These are phyloP conservation scores for Myzus persicae DNA, from an alignment of 1,140 invertebrate genomes.

Conservation along the genomic window DNA sequence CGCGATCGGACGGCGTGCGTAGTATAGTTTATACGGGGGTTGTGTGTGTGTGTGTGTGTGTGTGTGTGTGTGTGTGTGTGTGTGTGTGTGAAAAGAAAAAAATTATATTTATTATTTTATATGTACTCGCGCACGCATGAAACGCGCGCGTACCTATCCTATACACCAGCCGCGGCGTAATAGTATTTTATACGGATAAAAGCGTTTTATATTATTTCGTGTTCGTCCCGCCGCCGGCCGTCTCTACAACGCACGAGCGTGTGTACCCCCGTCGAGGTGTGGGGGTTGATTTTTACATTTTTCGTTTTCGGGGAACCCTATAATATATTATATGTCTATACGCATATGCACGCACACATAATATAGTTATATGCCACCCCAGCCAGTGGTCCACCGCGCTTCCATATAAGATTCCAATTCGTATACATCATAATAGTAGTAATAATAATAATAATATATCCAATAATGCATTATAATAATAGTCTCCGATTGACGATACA, in stretches of 20 bases:
- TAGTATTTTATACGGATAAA: conserved; percentile 15
- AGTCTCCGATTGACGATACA: background rate
- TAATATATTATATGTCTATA: background rate
- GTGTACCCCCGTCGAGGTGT: background rate
- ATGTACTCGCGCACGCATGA: background rate
- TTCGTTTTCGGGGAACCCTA: conserved; percentile 3
- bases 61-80: background rate
- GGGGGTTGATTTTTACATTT: background rate
- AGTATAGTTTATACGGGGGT: background rate
- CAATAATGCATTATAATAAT: background rate
- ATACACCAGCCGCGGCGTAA: background rate
- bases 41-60: background rate
- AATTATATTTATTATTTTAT: conserved; percentile 9
- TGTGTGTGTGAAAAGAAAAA: background rate
- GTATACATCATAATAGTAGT: background rate
- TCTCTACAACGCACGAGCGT: background rate
- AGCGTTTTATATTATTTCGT: background rate
- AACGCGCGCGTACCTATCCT: background rate
- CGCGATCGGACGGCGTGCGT: background rate
- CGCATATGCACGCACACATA: background rate
- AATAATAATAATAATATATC: background rate
- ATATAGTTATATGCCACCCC: background rate
- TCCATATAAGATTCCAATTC: background rate
- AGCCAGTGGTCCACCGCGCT: background rate
- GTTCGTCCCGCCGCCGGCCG: background rate